Conservation (phyloP, 2,888 invertebrate species). For the Thyatira batis region DNA sequence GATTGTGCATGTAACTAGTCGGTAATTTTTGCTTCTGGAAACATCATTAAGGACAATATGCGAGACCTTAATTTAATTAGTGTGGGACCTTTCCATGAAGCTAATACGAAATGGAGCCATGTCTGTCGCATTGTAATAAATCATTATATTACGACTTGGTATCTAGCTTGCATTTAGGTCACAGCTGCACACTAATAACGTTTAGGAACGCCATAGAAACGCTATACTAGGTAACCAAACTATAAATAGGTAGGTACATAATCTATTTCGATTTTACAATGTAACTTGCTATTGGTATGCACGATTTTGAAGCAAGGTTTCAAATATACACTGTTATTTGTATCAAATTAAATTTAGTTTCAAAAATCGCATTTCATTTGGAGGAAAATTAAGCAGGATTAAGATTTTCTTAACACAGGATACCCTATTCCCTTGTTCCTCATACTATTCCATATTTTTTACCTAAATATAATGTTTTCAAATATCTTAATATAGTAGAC, state of each 20-base stretch:
- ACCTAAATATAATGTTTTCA: too few relatives aligned
- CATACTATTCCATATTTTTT: too few relatives aligned
- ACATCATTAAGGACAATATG: background rate
- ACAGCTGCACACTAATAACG: conserved; percentile 30
- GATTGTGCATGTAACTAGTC: too few relatives aligned
- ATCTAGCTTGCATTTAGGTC: conserved; percentile 31
- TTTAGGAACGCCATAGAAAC: conserved; percentile 7
- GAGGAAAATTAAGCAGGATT: too few relatives aligned
- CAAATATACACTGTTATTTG: too few relatives aligned
- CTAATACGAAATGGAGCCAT: background rate
- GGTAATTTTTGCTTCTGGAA: too few relatives aligned
- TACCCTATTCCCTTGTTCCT: too few relatives aligned
- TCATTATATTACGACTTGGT: conserved; percentile 26
- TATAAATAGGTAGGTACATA: background rate
- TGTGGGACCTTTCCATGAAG: background rate
- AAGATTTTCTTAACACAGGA: too few relatives aligned
- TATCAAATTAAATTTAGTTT: too few relatives aligned
- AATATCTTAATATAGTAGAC: too few relatives aligned
- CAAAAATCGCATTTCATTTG: too few relatives aligned
- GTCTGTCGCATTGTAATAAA: conserved; percentile 24
- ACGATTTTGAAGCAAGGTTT: too few relatives aligned
- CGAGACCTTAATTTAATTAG: background rate
- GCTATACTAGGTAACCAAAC: background rate
- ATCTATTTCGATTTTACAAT: background rate
- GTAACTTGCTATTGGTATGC: background rate